A percentile compares a stretch with the other conserved stretches of the same genome.
Evolutionary conservation across 2,888 invertebrate species (phyloP).

Genomic region (Octodonta nipae): DNA sequence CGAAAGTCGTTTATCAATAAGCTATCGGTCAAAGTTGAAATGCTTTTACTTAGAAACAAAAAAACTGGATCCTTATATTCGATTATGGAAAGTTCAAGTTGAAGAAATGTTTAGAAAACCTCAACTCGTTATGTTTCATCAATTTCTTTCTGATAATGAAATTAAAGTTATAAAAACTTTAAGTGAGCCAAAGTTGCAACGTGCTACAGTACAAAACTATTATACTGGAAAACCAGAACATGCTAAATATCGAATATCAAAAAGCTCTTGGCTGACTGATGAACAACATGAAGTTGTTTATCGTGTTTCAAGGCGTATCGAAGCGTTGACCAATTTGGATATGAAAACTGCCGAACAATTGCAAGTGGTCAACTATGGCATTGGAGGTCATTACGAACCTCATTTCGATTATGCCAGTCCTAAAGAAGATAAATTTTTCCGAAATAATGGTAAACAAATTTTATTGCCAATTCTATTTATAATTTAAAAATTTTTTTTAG

Average conservation of each 20-base stretch:
- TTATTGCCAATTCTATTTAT: no score
- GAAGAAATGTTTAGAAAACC: no score
- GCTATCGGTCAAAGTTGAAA: no score
- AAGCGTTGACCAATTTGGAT: not conserved
- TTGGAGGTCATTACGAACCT: not conserved
- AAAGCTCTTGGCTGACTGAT: not conserved
- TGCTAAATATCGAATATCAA: not conserved
- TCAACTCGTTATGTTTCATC: no score
- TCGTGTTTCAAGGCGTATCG: not conserved
- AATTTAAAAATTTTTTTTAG: no score
- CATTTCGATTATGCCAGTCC: not conserved
- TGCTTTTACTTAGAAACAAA: no score
- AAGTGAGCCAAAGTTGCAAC: not conserved
- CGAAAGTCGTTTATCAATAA: no score
- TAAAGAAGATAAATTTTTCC: no score
- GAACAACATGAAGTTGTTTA: not conserved
- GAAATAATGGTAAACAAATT: no score
- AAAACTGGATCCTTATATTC: no score
- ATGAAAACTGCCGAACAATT: not conserved
- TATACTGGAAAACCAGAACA: not conserved
- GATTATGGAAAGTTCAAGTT: no score
- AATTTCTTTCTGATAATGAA: no score
- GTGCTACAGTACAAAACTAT: not conserved
- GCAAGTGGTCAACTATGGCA: not conserved
- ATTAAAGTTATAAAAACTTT: not conserved